These are phyloP conservation scores for Habroteleia sp. DNA, from an alignment of 2,888 invertebrate genomes.

Conservation along the genomic window DNA sequence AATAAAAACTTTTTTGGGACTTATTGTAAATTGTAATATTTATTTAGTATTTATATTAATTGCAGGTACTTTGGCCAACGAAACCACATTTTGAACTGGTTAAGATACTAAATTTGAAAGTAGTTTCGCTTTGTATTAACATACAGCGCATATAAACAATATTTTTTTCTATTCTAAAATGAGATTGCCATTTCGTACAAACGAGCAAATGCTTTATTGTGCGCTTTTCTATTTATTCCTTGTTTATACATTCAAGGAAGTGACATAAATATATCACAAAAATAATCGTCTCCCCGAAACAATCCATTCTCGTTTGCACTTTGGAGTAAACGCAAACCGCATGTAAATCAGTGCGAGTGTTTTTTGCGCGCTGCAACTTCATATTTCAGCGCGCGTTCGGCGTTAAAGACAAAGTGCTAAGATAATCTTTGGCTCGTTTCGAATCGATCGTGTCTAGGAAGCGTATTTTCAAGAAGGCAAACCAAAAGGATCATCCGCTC, in stretches of 20 bases:
- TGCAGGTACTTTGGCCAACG: too few species aligned
- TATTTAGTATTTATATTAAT: too few species aligned
- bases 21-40: too few species aligned
- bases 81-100: too few species aligned
- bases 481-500: conserved; percentile 59
- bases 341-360: conserved; percentile 34
- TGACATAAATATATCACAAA: conserved; percentile 16
- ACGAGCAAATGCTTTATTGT: too few species aligned
- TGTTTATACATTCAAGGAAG: neutral
- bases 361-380: conserved; percentile 30
- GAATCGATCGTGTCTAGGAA: conserved; percentile 63
- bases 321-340: conserved; percentile 15
- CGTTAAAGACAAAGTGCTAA: conserved; percentile 55
- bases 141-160: too few species aligned
- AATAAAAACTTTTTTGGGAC: too few species aligned
- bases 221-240: too few species aligned
- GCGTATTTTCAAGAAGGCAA: conserved; percentile 57
- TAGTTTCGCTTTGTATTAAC: too few species aligned
- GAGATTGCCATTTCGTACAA: too few species aligned
- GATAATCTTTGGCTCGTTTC: conserved; percentile 49
- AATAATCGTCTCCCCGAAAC: conserved; percentile 40
- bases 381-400: conserved; percentile 43
- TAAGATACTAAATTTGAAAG: too few species aligned
- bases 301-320: conserved; percentile 24
- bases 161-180: too few species aligned